Percentiles rank a stretch among this genome's conserved stretches.
Conservation (phyloP, 1,140 invertebrate genomes). For the Lepidurus couesii region DNA sequence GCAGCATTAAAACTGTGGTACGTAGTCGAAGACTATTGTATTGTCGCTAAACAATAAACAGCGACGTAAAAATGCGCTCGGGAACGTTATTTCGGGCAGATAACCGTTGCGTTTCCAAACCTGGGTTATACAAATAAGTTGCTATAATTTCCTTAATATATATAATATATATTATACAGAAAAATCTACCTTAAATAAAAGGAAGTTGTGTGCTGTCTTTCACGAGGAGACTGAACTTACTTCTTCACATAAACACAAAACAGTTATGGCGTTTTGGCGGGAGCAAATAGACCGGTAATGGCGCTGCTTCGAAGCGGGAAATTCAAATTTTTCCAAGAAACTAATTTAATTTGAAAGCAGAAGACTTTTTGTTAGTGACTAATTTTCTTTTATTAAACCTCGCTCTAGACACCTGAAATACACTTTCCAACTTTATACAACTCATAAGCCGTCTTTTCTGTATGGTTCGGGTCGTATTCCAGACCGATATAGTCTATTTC, state of each 20-base stretch:
- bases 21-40: no score
- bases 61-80: no score
- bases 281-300: neutral
- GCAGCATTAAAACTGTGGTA: no score
- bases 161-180: neutral
- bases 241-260: neutral
- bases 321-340: neutral
- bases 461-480: conserved; percentile 65
- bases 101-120: no score
- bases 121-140: no score
- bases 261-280: conserved; percentile 13
- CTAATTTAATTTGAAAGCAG: no score
- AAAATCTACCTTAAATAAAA: neutral
- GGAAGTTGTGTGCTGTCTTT: neutral
- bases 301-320: neutral
- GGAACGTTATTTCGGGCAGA: no score
- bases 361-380: no score
- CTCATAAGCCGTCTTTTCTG: conserved; percentile 86
- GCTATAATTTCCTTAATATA: neutral
- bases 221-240: neutral
- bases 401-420: conserved; percentile 49
- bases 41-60: no score
- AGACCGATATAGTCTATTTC: conserved; percentile 92
- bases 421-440: conserved; percentile 64
- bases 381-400: neutral